These are phyloP conservation scores for Ciconia stormi DNA, from an alignment of 2,113 vertebrate genomes.

Conservation along the genomic window DNA sequence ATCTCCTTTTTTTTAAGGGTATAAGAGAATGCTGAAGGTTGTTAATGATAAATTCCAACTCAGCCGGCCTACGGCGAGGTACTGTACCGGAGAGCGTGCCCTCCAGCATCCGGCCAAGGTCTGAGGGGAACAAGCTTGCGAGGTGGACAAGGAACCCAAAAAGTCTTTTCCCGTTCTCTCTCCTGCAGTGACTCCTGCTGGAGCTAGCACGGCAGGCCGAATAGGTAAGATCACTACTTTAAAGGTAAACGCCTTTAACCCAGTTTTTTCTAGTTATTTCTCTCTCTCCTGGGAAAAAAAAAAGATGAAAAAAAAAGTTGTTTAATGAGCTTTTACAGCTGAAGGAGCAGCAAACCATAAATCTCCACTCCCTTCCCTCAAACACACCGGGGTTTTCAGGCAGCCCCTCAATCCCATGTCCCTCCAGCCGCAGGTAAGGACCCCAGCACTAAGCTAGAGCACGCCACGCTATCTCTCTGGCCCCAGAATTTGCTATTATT, in stretches of 20 bases:
- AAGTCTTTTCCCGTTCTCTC: background rate
- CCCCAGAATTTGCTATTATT: background rate
- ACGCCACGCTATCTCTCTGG: too few species aligned
- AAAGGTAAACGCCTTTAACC: slow-evolving; percentile 1
- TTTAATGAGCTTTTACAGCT: slow-evolving; percentile 3
- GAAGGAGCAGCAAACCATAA: background rate
- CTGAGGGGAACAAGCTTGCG: background rate
- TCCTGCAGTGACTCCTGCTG: background rate
- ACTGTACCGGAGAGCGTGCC: accelerated
- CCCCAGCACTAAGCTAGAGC: background rate
- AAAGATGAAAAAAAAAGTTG: background rate
- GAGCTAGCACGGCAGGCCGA: background rate
- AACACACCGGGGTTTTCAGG: background rate
- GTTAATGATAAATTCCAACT: background rate
- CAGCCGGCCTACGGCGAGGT: background rate
- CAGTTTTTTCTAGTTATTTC: background rate
- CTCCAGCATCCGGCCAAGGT: background rate
- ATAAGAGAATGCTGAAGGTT: background rate
- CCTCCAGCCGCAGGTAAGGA: background rate
- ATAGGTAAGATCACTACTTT: background rate
- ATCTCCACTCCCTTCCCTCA: background rate
- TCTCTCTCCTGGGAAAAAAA: background rate
- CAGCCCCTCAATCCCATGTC: background rate
- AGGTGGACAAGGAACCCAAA: background rate
- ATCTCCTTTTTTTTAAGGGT: background rate